A percentile compares a stretch with the other conserved stretches of the same genome.
Conservation (phyloP, 2,888 invertebrate species). For the Matsumyia berberina region DNA sequence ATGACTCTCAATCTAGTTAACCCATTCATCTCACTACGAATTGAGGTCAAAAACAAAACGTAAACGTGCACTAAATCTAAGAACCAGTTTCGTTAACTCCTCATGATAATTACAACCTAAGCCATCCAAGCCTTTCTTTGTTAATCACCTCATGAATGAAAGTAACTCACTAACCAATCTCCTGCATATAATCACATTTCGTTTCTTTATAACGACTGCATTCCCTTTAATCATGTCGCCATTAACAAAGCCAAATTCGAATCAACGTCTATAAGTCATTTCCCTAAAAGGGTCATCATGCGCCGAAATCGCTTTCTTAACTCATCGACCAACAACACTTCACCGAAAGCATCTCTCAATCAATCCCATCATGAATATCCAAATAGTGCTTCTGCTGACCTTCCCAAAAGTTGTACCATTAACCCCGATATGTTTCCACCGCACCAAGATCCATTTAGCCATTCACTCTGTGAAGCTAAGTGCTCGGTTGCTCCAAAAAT, state of each 20-base stretch:
- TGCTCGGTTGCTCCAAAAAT: constrained; percentile 64
- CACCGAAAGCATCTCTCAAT: constrained; percentile 38
- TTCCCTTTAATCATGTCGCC: constrained; percentile 59
- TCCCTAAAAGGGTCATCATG: constrained; percentile 64
- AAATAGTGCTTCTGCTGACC: constrained; percentile 62
- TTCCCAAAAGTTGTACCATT: constrained; percentile 74
- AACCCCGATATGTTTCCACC: constrained; percentile 59
- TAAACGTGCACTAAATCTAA: no score
- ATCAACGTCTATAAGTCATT: constrained; percentile 61
- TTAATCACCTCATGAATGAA: not conserved
- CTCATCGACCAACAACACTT: constrained; percentile 55
- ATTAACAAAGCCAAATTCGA: constrained; percentile 36
- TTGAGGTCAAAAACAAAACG: no score
- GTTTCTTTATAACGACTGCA: constrained; percentile 7
- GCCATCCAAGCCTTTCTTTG: not conserved
- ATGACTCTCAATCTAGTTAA: no score
- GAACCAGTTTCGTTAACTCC: no score
- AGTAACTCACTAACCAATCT: not conserved
- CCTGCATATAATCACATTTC: not conserved
- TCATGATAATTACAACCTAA: no score
- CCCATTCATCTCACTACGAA: no score
- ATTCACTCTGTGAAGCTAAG: constrained; percentile 55
- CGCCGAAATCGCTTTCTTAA: constrained; percentile 65
- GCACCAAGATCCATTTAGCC: constrained; percentile 11
- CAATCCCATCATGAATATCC: constrained; percentile 46